Evolutionary conservation across 1,140 invertebrate genomes (phyloP).

Genomic region (Drosophila prosaltans): DNA sequence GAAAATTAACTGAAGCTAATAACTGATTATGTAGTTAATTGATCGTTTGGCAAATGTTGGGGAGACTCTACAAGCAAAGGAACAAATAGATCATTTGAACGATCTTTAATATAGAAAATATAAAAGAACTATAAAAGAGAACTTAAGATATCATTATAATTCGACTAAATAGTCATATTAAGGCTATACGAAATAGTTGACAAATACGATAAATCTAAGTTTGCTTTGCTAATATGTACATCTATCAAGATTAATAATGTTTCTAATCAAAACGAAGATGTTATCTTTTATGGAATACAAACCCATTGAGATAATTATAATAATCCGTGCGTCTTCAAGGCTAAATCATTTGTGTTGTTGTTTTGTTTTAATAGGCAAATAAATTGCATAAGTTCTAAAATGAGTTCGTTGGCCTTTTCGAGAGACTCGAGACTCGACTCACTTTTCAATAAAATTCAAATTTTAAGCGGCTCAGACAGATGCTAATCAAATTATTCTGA

Average conservation of each 20-base stretch:
- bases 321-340: not conserved
- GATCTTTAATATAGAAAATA: no score
- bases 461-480: not conserved
- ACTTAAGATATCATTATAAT: no score
- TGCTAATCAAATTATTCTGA: constrained; percentile 12
- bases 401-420: constrained; percentile 3
- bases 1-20: no score
- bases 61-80: no score
- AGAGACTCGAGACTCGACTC: not conserved
- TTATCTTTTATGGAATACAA: not conserved
- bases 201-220: not conserved
- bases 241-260: not conserved
- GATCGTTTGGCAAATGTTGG: no score
- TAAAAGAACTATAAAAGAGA: no score
- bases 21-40: no score
- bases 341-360: not conserved
- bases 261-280: not conserved
- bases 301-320: not conserved
- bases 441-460: constrained; percentile 11
- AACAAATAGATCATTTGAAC: no score
- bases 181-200: not conserved
- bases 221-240: no score
- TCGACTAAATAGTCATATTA: not conserved
- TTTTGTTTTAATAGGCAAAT: not conserved
- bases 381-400: not conserved